These are phyloP conservation scores for Neosalanx taihuensis DNA, from an alignment of 2,797 vertebrate species.

Conservation along the genomic window DNA sequence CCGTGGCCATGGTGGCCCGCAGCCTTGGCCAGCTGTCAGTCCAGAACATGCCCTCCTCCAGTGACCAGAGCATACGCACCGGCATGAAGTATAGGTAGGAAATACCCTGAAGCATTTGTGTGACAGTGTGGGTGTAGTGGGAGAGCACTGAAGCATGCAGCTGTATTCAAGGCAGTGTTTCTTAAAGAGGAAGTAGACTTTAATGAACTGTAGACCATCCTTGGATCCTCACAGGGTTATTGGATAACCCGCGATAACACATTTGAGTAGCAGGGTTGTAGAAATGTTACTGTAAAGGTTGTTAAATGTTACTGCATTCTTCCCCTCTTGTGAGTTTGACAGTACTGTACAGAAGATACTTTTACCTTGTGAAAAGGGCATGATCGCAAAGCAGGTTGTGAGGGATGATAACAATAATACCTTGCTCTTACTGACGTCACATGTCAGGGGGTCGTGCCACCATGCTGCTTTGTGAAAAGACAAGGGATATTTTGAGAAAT, in stretches of 20 bases:
- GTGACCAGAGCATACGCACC: constrained; percentile 83
- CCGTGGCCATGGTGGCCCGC: constrained; percentile 93
- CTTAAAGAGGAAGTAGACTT: not conserved
- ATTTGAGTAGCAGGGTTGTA: not conserved
- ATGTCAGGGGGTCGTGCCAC: no score
- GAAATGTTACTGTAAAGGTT: not conserved
- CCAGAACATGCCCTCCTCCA: constrained; percentile 80
- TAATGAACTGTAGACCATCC: not conserved
- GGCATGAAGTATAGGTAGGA: constrained; percentile 97
- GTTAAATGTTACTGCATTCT: no score
- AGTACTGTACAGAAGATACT: not conserved
- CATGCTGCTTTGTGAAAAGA: not conserved
- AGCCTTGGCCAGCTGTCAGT: constrained; percentile 94
- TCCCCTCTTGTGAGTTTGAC: not conserved
- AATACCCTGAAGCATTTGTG: not conserved
- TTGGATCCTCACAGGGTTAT: no score
- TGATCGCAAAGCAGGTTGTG: no score
- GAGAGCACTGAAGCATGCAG: constrained; percentile 20
- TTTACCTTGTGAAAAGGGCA: not conserved
- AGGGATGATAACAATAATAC: no score
- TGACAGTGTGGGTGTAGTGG: constrained; percentile 38
- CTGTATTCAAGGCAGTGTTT: not conserved
- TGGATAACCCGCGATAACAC: no score
- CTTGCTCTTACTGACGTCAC: no score
- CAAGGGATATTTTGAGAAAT: not conserved